Percentiles rank a stretch among this genome's conserved stretches.
phyloP scores from a whole-genome alignment of 2,888 invertebrate species.

The Drosophila colorata region DNA sequence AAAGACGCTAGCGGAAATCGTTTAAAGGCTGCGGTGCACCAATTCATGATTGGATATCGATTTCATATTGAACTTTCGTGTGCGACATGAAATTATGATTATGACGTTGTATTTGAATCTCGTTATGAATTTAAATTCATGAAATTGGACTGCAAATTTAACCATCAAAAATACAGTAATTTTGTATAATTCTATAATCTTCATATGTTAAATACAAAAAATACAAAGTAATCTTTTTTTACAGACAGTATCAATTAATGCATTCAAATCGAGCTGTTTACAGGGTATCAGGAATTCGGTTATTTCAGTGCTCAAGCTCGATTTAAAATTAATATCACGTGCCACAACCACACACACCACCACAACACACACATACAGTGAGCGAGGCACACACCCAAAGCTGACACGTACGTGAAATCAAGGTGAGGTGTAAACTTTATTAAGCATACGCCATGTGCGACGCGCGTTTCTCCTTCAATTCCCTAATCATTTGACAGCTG shows the following conservation, averaged over 20 bases:
- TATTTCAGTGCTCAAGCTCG: conserved; percentile 4
- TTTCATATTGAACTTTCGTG: background rate
- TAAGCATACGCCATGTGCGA: conserved; percentile 65
- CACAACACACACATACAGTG: conserved; percentile 8
- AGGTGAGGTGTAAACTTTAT: conserved; percentile 70
- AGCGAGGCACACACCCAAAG: conserved; percentile 16
- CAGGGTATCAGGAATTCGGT: conserved; percentile 4
- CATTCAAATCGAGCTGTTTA: background rate
- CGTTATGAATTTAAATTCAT: too few species aligned
- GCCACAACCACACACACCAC: conserved; percentile 11
- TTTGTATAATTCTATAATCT: too few species aligned
- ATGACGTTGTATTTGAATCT: too few species aligned
- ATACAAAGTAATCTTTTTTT: too few species aligned
- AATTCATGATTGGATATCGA: background rate
- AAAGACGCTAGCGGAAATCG: too few species aligned
- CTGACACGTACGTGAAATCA: conserved; percentile 58
- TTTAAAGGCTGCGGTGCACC: too few species aligned
- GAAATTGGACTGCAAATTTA: too few species aligned
- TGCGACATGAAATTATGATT: background rate
- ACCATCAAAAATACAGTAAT: too few species aligned
- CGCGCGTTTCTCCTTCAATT: conserved; percentile 38
- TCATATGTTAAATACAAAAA: too few species aligned
- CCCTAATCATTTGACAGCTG: conserved; percentile 74
- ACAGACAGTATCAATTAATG: too few species aligned
- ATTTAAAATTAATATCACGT: conserved; percentile 69